phyloP scores from a whole-genome alignment of 2,888 invertebrate genomes.

The Macroteleia sp. region DNA sequence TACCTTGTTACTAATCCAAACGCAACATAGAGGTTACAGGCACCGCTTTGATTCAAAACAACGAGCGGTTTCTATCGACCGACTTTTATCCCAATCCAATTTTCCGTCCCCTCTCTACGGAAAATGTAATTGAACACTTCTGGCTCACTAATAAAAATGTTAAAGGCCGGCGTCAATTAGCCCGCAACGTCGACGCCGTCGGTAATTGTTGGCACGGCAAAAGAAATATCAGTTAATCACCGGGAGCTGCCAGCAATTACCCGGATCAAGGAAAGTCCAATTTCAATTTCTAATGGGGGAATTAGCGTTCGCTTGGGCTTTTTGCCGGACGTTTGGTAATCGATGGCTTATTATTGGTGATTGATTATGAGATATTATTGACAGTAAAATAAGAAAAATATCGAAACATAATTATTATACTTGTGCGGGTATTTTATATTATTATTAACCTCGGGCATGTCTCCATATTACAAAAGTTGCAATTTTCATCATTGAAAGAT shows the following conservation, averaged over 20 bases:
- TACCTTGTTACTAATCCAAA: slow-evolving; percentile 18
- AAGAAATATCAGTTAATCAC: slow-evolving; percentile 41
- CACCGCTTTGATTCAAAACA: slow-evolving; percentile 22
- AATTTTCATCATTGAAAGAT: too few species aligned
- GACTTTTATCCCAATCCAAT: slow-evolving; percentile 24
- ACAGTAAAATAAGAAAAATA: too few species aligned
- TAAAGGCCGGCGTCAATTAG: slow-evolving; percentile 42
- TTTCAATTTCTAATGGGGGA: slow-evolving; percentile 51
- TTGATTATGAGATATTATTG: slow-evolving; percentile 30
- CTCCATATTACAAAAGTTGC: too few species aligned
- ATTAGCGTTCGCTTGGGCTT: slow-evolving; percentile 25
- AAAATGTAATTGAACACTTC: slow-evolving; percentile 41
- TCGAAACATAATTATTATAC: too few species aligned
- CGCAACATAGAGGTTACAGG: slow-evolving; percentile 1
- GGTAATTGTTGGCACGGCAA: slow-evolving; percentile 32
- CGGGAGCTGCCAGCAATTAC: slow-evolving; percentile 30
- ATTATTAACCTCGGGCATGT: too few species aligned
- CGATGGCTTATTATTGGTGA: slow-evolving; percentile 31
- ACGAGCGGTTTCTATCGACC: neutral
- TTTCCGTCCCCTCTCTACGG: slow-evolving; percentile 3
- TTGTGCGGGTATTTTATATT: too few species aligned
- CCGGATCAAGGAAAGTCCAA: slow-evolving; percentile 52
- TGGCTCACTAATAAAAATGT: slow-evolving; percentile 31
- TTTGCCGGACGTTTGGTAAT: slow-evolving; percentile 18
- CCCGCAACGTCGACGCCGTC: slow-evolving; percentile 7